phyloP scores from a whole-genome alignment of 2,888 invertebrate genomes.

The Xiphydria camelus region DNA sequence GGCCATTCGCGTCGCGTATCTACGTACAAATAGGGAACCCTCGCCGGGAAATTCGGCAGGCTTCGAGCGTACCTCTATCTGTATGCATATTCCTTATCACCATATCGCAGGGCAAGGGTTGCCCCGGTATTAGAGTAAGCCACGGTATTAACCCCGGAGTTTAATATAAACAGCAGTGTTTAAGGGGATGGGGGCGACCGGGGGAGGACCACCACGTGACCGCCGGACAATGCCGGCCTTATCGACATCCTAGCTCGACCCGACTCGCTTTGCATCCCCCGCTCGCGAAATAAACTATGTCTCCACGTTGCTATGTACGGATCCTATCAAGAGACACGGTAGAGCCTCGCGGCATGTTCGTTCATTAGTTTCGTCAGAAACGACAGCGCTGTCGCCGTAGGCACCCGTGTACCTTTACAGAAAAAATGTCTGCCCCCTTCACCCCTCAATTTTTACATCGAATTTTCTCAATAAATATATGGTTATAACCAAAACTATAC shows the following conservation, averaged over 20 bases:
- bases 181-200: too few species aligned
- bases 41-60: constrained; percentile 14
- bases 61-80: constrained; percentile 26
- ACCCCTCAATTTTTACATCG: too few species aligned
- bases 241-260: constrained; percentile 31
- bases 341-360: too few species aligned
- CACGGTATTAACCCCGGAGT: constrained; percentile 52
- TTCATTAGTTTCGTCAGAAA: too few species aligned
- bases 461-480: too few species aligned
- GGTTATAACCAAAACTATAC: too few species aligned
- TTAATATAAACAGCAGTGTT: constrained; percentile 50
- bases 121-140: constrained; percentile 51
- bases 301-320: neutral
- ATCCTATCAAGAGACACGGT: too few species aligned
- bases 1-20: too few species aligned
- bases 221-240: constrained; percentile 45
- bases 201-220: constrained; percentile 37
- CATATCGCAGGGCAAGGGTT: constrained; percentile 54
- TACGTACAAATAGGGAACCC: constrained; percentile 13
- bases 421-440: too few species aligned
- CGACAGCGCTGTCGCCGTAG: too few species aligned
- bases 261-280: constrained; percentile 1
- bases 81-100: constrained; percentile 49
- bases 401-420: too few species aligned
- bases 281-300: constrained; percentile 1